A percentile compares a stretch with the other conserved stretches of the same genome.
phyloP scores from a whole-genome alignment of 2,888 invertebrate species.

The Neoaliturus tenellus region DNA sequence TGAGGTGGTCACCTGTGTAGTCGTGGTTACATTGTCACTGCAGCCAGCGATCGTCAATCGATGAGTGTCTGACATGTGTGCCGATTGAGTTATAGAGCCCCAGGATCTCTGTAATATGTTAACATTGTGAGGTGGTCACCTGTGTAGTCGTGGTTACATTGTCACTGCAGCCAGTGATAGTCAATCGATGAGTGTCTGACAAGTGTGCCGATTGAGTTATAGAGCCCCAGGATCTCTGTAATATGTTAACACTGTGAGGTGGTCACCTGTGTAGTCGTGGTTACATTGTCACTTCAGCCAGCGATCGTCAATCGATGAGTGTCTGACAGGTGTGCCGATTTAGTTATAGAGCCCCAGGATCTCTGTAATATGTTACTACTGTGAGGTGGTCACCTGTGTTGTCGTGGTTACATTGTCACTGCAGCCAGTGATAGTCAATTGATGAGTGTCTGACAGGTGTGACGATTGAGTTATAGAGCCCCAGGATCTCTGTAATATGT shows the following conservation, averaged over 20 bases:
- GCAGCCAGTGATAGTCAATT: not conserved
- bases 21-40: too few species aligned
- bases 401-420: too few species aligned
- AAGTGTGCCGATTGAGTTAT: conserved; percentile 3
- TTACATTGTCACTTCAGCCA: not conserved
- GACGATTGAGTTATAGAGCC: too few species aligned
- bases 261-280: not conserved
- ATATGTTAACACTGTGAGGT: not conserved
- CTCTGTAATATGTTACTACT: not conserved
- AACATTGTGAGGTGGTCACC: not conserved
- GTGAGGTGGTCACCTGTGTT: not conserved
- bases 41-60: not conserved
- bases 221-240: not conserved
- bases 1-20: too few species aligned
- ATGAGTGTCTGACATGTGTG: not conserved
- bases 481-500: too few species aligned
- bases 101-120: not conserved
- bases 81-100: not conserved
- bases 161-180: not conserved
- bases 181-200: not conserved
- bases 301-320: not conserved
- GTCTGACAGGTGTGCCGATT: not conserved
- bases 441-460: too few species aligned
- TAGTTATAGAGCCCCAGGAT: not conserved
- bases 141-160: not conserved